Percentiles rank a stretch among this genome's conserved stretches.
phyloP scores from a whole-genome alignment of 2,888 invertebrate genomes.

The Spilarctia lutea region DNA sequence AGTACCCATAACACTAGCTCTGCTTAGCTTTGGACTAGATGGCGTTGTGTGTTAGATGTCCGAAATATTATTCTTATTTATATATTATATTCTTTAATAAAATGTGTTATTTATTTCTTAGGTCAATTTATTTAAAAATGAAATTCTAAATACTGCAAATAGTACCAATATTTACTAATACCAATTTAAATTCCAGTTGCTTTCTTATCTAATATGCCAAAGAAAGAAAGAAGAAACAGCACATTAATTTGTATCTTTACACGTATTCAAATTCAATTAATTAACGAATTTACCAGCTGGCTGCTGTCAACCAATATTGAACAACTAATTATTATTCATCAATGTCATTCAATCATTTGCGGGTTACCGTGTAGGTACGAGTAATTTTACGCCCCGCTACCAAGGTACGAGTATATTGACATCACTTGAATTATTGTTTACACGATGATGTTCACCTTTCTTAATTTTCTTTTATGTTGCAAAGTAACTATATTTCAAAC shows the following conservation, averaged over 20 bases:
- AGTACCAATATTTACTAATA: neutral
- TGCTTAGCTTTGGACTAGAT: too few relatives aligned
- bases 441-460: conserved; percentile 8
- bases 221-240: too few relatives aligned
- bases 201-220: neutral
- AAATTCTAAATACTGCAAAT: neutral
- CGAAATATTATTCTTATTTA: too few relatives aligned
- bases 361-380: conserved; percentile 32
- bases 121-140: neutral
- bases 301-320: conserved; percentile 47
- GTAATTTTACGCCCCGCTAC: conserved; percentile 34
- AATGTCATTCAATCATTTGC: conserved; percentile 39
- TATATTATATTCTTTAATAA: too few relatives aligned
- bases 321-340: conserved; percentile 48
- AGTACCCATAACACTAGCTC: too few relatives aligned
- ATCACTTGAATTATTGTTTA: conserved; percentile 20
- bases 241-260: conserved; percentile 6
- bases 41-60: too few relatives aligned
- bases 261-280: conserved; percentile 39
- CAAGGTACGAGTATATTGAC: conserved; percentile 11
- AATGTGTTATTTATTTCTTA: too few relatives aligned
- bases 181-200: neutral
- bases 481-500: too few relatives aligned
- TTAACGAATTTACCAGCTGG: conserved; percentile 33
- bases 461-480: conserved; percentile 5